phyloP scores from a whole-genome alignment of 2,797 vertebrate species.

The Xerus rutilus region DNA sequence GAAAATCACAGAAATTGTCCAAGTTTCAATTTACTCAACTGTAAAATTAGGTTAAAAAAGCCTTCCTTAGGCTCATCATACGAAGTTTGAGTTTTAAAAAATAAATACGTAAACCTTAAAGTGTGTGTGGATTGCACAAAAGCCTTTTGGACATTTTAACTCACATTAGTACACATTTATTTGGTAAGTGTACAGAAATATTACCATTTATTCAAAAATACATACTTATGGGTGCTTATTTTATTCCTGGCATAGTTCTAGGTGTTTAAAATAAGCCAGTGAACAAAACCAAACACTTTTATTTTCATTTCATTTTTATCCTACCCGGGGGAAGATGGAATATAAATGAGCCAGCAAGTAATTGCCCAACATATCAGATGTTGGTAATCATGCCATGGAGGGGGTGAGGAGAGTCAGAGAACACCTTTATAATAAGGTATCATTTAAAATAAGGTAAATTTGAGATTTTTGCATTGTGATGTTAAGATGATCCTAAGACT shows the following conservation, averaged over 20 bases:
- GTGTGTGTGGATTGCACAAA: background rate
- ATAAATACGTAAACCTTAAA: background rate
- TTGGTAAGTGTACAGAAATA: background rate
- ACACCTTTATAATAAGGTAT: background rate
- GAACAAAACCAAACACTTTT: background rate
- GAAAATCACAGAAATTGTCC: background rate
- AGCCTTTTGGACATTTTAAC: background rate
- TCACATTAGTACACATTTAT: background rate
- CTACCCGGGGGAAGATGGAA: background rate
- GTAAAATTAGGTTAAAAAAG: background rate
- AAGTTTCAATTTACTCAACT: background rate
- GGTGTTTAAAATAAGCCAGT: background rate
- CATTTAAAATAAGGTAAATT: constrained; percentile 16
- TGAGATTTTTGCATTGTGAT: background rate
- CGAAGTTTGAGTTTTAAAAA: background rate
- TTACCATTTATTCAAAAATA: background rate
- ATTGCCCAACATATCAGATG: background rate
- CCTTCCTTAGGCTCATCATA: background rate
- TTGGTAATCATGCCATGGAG: background rate
- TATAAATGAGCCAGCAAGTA: background rate
- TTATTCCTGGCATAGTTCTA: background rate
- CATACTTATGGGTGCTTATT: background rate
- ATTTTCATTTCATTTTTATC: background rate
- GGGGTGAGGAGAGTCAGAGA: background rate
- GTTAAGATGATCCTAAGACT: background rate